Evolutionary conservation across 2,888 invertebrate species (phyloP).

Genomic region (Eilema depressum): DNA sequence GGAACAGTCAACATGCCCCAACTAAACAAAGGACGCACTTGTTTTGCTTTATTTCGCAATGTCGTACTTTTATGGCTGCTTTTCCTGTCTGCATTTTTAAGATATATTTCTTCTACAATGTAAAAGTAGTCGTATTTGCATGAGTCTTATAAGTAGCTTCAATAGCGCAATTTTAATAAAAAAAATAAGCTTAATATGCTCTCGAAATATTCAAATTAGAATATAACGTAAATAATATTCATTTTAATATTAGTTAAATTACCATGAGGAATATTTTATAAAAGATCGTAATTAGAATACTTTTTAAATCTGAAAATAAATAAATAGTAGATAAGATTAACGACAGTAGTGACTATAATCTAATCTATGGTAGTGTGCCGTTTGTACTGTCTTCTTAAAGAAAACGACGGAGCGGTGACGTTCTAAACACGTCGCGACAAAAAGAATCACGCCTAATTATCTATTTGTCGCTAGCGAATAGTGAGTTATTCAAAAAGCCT

Average conservation of each 20-base stretch:
- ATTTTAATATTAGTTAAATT: neutral
- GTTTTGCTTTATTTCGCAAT: conserved; percentile 80
- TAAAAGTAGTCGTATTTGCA: conserved; percentile 27
- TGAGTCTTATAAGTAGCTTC: neutral
- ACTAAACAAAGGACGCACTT: conserved; percentile 80
- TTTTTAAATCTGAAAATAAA: neutral
- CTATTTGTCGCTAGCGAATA: conserved; percentile 64
- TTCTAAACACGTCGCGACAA: conserved; percentile 40
- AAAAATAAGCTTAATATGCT: neutral
- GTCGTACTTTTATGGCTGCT: conserved; percentile 70
- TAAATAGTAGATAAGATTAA: neutral
- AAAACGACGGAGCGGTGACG: neutral
- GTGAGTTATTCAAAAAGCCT: conserved; percentile 68
- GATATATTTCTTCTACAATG: conserved; percentile 49
- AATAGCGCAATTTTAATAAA: neutral
- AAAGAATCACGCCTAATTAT: conserved; percentile 65
- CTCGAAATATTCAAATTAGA: neutral
- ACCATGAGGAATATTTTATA: no score
- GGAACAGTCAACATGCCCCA: conserved; percentile 79
- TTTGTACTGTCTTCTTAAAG: neutral
- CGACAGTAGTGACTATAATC: neutral
- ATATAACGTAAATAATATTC: neutral
- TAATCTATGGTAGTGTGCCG: neutral
- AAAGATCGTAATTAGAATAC: no score
- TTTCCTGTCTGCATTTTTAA: conserved; percentile 68